Evolutionary conservation across 53 echinoderm and acorn worm species (phyloP).

Genomic region (Arbacia lixula): DNA sequence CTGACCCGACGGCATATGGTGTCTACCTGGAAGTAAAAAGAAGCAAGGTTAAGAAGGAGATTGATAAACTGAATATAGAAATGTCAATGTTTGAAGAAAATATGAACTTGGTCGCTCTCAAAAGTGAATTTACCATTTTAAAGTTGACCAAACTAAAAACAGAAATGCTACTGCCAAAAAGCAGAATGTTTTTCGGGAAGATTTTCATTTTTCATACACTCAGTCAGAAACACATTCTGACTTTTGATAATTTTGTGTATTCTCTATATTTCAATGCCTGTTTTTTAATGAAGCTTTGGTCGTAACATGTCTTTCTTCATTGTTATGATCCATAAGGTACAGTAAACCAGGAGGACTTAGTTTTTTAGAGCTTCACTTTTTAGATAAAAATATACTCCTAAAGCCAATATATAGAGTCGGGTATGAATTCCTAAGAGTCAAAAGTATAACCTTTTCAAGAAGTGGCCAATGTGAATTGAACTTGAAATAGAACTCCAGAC

Average conservation of each 20-base stretch:
- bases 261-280: not conserved
- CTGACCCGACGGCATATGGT: not conserved
- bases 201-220: not conserved
- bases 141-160: not conserved
- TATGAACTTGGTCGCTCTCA: not conserved
- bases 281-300: not conserved
- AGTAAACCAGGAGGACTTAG: not conserved
- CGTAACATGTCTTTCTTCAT: not conserved
- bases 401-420: not conserved
- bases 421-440: not conserved
- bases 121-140: not conserved
- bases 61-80: not conserved
- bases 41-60: not conserved
- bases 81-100: not conserved
- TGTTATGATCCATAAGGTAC: not conserved
- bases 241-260: not conserved
- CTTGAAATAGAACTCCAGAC: too few species aligned
- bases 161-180: not conserved
- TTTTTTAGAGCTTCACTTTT: not conserved
- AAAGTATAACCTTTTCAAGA: not conserved
- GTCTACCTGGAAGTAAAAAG: not conserved
- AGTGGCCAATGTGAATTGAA: not conserved
- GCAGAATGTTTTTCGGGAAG: not conserved
- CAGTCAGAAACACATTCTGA: not conserved
- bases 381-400: not conserved